Evolutionary conservation across 2,888 invertebrate species (phyloP).

Genomic region (Brenthis hecate): DNA sequence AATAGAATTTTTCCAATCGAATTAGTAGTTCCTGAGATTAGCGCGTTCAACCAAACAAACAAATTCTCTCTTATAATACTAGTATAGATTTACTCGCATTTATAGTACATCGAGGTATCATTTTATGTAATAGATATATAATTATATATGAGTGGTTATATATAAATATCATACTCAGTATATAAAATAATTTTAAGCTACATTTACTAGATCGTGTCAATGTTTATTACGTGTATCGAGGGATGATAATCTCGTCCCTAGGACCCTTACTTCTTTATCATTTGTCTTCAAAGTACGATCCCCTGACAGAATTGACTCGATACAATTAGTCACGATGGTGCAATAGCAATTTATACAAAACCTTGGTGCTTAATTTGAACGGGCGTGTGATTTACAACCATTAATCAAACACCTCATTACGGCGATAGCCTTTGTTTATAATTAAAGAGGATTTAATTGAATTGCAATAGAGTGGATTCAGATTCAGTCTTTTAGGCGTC

Average conservation of each 20-base stretch:
- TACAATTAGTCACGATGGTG: conserved; percentile 60
- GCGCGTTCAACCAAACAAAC: no score
- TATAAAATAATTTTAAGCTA: no score
- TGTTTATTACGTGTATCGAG: not conserved
- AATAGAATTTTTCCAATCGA: no score
- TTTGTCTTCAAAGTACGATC: conserved; percentile 57
- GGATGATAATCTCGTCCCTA: not conserved
- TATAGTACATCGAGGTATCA: no score
- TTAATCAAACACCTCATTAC: conserved; percentile 64
- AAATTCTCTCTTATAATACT: no score
- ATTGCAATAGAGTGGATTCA: not conserved
- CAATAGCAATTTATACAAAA: conserved; percentile 63
- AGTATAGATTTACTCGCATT: no score
- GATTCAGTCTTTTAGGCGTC: no score
- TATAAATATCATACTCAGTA: no score
- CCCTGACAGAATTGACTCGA: conserved; percentile 63
- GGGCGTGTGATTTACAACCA: conserved; percentile 56
- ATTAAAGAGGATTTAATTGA: conserved; percentile 6
- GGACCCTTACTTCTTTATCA: conserved; percentile 38
- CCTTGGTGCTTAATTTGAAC: conserved; percentile 63
- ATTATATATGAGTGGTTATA: no score
- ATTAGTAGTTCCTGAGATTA: no score
- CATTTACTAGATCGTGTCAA: not conserved
- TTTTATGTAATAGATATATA: no score
- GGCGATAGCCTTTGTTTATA: conserved; percentile 20